Percentiles rank a stretch among this genome's conserved stretches.
These are phyloP conservation scores for Ophraella communa DNA, from an alignment of 2,888 invertebrate genomes.

Conservation along the genomic window DNA sequence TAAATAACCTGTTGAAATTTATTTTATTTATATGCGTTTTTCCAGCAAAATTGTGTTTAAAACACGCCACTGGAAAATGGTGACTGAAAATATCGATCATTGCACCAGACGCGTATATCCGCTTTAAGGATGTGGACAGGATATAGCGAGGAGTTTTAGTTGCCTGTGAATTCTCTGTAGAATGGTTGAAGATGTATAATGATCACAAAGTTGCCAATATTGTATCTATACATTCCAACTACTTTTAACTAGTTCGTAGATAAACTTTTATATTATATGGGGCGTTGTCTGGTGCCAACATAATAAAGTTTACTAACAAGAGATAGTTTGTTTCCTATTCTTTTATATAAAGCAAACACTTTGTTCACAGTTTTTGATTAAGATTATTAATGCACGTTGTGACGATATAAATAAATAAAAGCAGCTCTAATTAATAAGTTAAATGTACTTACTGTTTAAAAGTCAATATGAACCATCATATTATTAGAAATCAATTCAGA, in stretches of 20 bases:
- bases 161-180: background rate
- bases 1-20: too few relatives aligned
- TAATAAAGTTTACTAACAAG: background rate
- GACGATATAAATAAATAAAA: too few relatives aligned
- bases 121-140: slow-evolving; percentile 6
- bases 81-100: slow-evolving; percentile 6
- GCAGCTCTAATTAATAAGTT: too few relatives aligned
- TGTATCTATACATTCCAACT: background rate
- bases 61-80: background rate
- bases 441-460: too few relatives aligned
- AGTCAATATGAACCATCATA: too few relatives aligned
- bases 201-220: slow-evolving; percentile 11
- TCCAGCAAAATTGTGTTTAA: background rate
- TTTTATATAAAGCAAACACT: background rate
- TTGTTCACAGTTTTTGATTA: background rate
- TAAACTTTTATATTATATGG: background rate
- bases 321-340: background rate
- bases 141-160: background rate
- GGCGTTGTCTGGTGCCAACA: background rate
- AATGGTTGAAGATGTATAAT: slow-evolving; percentile 2
- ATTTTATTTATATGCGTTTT: too few relatives aligned
- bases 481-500: too few relatives aligned
- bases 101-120: slow-evolving; percentile 13
- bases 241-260: background rate
- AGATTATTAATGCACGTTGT: background rate